Evolutionary conservation across 92 coral and sea anemone genomes (phyloP), one percentile per base, ranked within the genome.

Genomic region (Nematostella vectensis): DNA sequence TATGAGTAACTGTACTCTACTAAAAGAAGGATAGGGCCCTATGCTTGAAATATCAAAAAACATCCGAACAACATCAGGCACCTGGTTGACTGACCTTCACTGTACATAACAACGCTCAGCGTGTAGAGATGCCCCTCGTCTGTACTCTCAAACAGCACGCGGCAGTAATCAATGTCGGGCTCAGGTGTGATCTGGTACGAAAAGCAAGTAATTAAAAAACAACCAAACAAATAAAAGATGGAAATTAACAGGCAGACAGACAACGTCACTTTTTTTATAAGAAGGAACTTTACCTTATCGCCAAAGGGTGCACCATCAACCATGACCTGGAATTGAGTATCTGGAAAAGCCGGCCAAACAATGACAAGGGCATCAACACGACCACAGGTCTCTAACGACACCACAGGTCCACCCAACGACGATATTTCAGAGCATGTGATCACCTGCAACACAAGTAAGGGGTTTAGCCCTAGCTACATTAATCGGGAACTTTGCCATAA

Each of bases 241-340:
- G 27, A 8, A 2, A 24, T 15, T 15, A 25, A 4, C 49, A 30
- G 1, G 0, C 1, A n/a, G 17, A 57, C 2, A 3, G 29, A 31
- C 24, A 55, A 4, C 17, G 19, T 55, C 61, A 55, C 21, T 17
- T 20, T 33, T 8, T 31, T 29, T 36, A 55, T 55, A 23, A 55
- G n/a, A n/a, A n/a, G n/a, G n/a, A n/a, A n/a, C n/a, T n/a, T 42
- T 12, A 76, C 95, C 83, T 80, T 80, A 11, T 77, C 88, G 31
- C 72, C 78, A 67, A 75, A 81, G 31, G 80, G 88, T n/a, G 71
- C 76, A 2, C 88, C 88, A 49, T 85, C 68, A 17, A 76, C 33
- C 15, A 75, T 58, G n/a, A 85, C 64, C 11, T 81, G 59, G 43
- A 70, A 75, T 16, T 12, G 31, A 21, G 59, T 54, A 54, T 69